Evolutionary conservation across 2,797 vertebrate genomes (phyloP), one percentile per base, ranked within the genome.

Genomic region (Hirundo rustica): DNA sequence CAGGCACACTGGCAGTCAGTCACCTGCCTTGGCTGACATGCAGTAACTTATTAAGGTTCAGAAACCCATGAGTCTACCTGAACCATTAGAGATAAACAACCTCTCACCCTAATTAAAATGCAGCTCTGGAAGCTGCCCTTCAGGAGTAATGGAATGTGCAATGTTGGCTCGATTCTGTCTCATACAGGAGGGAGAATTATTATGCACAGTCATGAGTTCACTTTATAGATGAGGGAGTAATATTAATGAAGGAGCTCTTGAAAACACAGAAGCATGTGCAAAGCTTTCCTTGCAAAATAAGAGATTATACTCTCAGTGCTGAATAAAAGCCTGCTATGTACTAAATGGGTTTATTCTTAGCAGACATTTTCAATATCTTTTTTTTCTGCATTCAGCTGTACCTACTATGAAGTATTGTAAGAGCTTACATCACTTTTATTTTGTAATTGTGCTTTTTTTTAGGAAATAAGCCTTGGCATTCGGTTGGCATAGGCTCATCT

Each of bases 171-270:
- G 0, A 27, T 82, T 84, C 74, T 71, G 27, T 48, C 65, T 68
- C 65, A 9, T 66, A 30, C 14, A 75, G 55, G 44, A 89, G 23
- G 15, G 53, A 91, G 58, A 89, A 38, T 78, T 51, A 91, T 95
- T 96, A 96, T 96, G 91, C 76, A 27, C 78, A 95, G 68, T 89
- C 90, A 87, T 83, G 88, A 85, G 82, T 93, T 95, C 84, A 66
- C 76, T 89, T 86, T 47, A 34, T 27, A 75, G 66, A 64, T 13
- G 47, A 88, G 75, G 72, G 48, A 91, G 45, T 47, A 88, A 65
- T 68, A 92, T 67, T 94, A 95, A 93, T 60, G 76, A 83, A 55
- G 45, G 30, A 67, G 51, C 62, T 88, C 66, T 62, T 75, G 34
- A 84, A 92, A 89, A 68, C 34, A 85, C 38, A 77, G 51, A 75